Base-by-base conservation (phyloP, 2,888 invertebrate species). In the Clunio marinus region DNA sequence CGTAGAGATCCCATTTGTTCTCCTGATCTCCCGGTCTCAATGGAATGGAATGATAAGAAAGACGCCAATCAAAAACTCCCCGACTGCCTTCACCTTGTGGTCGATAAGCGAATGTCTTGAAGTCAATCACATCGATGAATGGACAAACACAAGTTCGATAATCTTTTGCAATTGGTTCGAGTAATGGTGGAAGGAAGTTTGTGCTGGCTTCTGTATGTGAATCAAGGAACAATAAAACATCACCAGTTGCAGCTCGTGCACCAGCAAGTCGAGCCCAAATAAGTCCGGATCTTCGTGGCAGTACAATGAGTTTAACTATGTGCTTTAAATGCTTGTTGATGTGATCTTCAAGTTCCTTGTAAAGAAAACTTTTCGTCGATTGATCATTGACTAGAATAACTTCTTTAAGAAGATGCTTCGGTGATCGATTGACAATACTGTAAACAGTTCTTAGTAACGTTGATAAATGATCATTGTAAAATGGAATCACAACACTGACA, bases 101-200 rank as follows among this genome's bases (percentile, higher is more conserved):
- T 17, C 35, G 15, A n/a, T 66, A 66, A 32, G 51, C 55, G 15
- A 35, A 66, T n/a, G 66, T 66, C 15, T 51, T 55, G 15, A 85
- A 91, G 71, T 91, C 94, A 66, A 98, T 82, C 70, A 96, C 89
- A 80, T 96, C 94, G 73, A 94, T 93, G 78, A 92, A 91, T 55
- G 97, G 97, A 76, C 97, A 98, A 10, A 96, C 93, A 69, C 90
- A 94, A 2, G 92, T 91, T 73, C 86, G 86, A 74, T 90, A 88
- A 78, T 93, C 85, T 73, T 86, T 77, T 5, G 91, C 91, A 74
- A 96, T 96, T 0, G 96, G 96, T 73, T 93, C 93, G 74, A 94
- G 79, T 73, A 95, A 80, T 17, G 96, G 95, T 7, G 95, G 95
- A 70, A 96, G 76, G 94, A 94, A 95, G 79, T 95, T 94, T 70